phyloP scores from a whole-genome alignment of 2,888 invertebrate species.

The Cheilosia scutellata region DNA sequence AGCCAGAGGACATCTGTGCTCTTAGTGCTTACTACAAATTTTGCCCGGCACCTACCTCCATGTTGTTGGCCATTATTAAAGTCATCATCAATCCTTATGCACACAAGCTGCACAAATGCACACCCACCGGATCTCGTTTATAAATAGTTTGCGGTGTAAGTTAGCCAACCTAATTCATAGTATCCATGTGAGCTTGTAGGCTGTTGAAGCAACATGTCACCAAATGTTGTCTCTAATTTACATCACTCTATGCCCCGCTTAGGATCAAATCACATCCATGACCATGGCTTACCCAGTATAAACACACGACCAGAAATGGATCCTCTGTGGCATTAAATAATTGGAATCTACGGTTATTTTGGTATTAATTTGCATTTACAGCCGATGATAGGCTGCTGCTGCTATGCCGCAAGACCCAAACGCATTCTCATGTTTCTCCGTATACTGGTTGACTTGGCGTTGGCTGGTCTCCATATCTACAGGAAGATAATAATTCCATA shows the following conservation, averaged over 20 bases:
- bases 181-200: conserved; percentile 18
- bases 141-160: conserved; percentile 24
- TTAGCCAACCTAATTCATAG: conserved; percentile 19
- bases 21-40: conserved; percentile 1
- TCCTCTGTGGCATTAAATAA: conserved; percentile 59
- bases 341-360: conserved; percentile 61
- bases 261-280: conserved; percentile 39
- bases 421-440: conserved; percentile 25
- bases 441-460: no score
- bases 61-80: conserved; percentile 26
- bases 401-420: conserved; percentile 20
- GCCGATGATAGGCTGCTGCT: conserved; percentile 51
- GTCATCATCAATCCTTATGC: conserved; percentile 1
- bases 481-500: conserved; percentile 47
- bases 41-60: neutral
- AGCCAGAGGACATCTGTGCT: conserved; percentile 1
- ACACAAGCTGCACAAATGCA: neutral
- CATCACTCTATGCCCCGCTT: conserved; percentile 11
- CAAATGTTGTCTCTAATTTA: conserved; percentile 48
- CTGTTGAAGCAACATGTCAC: conserved; percentile 62
- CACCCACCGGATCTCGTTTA: neutral
- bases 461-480: neutral
- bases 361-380: conserved; percentile 68
- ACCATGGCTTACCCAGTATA: neutral
- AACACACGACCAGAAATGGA: conserved; percentile 13